A percentile compares a stretch with the other conserved stretches of the same genome.
These are phyloP conservation scores for crab-eating macaque (Macaca fascicularis) DNA, from an alignment of 2,113 vertebrate genomes.

Conservation along the genomic window T2T-MFA8v1.1 NC_088375.1:46800501-46801000, in stretches of 20 bases:
- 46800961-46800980: background rate
- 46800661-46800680: too few species aligned
- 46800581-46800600: background rate
- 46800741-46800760: too few species aligned
- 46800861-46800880: background rate
- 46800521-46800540: background rate
- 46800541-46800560: background rate
- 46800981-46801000: background rate
- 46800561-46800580: background rate
- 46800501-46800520: accelerated
- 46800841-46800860: background rate
- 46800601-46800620: background rate
- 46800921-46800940: background rate
- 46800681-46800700: too few species aligned
- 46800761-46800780: too few species aligned
- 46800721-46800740: too few species aligned
- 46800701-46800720: too few species aligned
- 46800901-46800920: background rate
- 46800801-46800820: too few species aligned
- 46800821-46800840: background rate
- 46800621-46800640: background rate
- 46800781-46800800: too few species aligned
- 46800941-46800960: background rate
- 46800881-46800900: background rate
- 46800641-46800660: too few species aligned